phyloP scores from a whole-genome alignment of 64 coral and sea anemone species.

The Stichodactyla helianthus region DNA sequence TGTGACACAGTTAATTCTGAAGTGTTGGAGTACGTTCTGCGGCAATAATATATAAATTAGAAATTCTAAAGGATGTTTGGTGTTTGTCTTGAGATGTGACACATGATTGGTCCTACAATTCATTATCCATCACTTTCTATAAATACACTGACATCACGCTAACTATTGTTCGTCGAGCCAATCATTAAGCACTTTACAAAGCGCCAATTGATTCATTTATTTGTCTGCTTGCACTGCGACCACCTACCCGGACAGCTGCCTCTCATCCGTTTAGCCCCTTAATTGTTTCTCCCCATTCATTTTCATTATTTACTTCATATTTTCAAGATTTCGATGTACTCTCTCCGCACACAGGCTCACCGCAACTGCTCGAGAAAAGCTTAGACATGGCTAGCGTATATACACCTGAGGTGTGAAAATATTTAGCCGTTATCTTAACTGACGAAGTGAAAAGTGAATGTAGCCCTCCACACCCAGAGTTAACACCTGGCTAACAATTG shows the following conservation, averaged over 20 bases:
- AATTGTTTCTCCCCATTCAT: conserved; percentile 94
- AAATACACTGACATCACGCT: conserved; percentile 99
- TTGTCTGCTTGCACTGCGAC: conserved; percentile 98
- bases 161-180: conserved; percentile 88
- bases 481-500: conserved; percentile 88
- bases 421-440: conserved; percentile 85
- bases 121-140: conserved; percentile 99
- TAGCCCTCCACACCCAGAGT: conserved; percentile 79
- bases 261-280: conserved; percentile 92
- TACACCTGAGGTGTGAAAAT: conserved; percentile 86
- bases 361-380: not conserved
- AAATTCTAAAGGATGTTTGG: conserved; percentile 99
- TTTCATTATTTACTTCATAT: conserved; percentile 92
- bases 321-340: conserved; percentile 54
- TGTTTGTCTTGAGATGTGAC: conserved; percentile 90
- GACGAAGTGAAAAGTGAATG: conserved; percentile 80
- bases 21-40: conserved; percentile 96
- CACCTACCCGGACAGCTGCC: conserved; percentile 95
- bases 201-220: conserved; percentile 99
- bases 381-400: conserved; percentile 29
- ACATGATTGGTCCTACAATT: conserved; percentile 84
- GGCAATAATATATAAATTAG: conserved; percentile 99
- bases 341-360: conserved; percentile 8
- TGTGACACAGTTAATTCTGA: conserved; percentile 99
- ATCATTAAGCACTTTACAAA: conserved; percentile 86